phyloP scores from a whole-genome alignment of 2,113 vertebrate species.

The Haemorhous mexicanus region DNA sequence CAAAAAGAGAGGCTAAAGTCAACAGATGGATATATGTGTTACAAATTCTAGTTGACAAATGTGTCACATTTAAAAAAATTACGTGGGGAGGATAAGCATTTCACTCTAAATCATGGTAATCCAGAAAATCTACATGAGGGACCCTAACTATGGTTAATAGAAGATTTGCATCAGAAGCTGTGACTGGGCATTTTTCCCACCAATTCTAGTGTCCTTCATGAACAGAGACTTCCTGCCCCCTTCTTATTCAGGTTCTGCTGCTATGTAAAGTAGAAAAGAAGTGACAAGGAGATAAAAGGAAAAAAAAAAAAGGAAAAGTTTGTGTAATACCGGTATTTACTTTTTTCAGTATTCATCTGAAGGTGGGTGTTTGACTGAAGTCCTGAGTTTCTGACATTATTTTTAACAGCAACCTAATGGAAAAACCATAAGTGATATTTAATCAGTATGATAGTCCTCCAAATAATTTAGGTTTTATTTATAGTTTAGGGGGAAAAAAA shows the following conservation, averaged over 20 bases:
- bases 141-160: background rate
- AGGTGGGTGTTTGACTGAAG: background rate
- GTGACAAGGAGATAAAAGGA: background rate
- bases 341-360: background rate
- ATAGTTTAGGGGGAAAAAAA: background rate
- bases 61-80: background rate
- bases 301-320: background rate
- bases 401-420: background rate
- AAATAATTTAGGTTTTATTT: background rate
- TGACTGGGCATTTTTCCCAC: background rate
- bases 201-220: background rate
- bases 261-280: background rate
- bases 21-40: background rate
- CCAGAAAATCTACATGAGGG: background rate
- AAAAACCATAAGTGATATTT: background rate
- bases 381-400: background rate
- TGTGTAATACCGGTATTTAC: background rate
- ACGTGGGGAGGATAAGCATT: background rate
- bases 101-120: background rate
- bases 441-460: background rate
- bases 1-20: background rate
- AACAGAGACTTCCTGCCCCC: background rate
- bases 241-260: background rate
- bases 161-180: background rate
- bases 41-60: background rate